Percentiles rank a stretch among this genome's conserved stretches.
Evolutionary conservation across 1,140 invertebrate genomes (phyloP).

Genomic region (Camponotus pennsylvanicus): DNA sequence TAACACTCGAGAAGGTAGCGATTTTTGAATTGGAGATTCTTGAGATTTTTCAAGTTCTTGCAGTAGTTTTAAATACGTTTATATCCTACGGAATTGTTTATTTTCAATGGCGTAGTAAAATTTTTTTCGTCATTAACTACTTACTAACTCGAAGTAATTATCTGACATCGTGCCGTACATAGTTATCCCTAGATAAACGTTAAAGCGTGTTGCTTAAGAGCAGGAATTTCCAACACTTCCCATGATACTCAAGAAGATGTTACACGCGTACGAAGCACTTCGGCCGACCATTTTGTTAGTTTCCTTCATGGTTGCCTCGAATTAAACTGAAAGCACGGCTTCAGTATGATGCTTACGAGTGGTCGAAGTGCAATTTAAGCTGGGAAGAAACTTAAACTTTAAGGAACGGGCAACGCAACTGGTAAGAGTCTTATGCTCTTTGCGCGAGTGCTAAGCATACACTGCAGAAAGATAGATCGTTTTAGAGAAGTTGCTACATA

Average conservation of each 20-base stretch:
- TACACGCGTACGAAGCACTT: slow-evolving; percentile 45
- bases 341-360: slow-evolving; percentile 54
- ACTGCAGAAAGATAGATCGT: slow-evolving; percentile 32
- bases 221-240: slow-evolving; percentile 54
- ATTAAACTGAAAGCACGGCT: slow-evolving; percentile 59
- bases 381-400: slow-evolving; percentile 54
- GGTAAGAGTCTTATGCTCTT: slow-evolving; percentile 61
- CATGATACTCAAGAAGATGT: slow-evolving; percentile 48
- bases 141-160: slow-evolving; percentile 17
- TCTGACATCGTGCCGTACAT: slow-evolving; percentile 27
- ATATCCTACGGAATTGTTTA: neutral
- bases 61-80: neutral
- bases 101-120: slow-evolving; percentile 13
- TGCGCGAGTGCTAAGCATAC: slow-evolving; percentile 28
- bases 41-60: neutral
- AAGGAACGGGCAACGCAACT: slow-evolving; percentile 53
- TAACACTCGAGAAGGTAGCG: neutral
- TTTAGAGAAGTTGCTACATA: neutral
- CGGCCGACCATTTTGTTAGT: slow-evolving; percentile 52
- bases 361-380: slow-evolving; percentile 64
- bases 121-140: slow-evolving; percentile 17
- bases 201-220: slow-evolving; percentile 37
- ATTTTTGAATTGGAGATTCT: neutral
- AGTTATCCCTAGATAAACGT: slow-evolving; percentile 39
- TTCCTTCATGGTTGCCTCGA: slow-evolving; percentile 50